phyloP scores from a whole-genome alignment of 1,140 invertebrate genomes.

The Lasioglossum baleicum region DNA sequence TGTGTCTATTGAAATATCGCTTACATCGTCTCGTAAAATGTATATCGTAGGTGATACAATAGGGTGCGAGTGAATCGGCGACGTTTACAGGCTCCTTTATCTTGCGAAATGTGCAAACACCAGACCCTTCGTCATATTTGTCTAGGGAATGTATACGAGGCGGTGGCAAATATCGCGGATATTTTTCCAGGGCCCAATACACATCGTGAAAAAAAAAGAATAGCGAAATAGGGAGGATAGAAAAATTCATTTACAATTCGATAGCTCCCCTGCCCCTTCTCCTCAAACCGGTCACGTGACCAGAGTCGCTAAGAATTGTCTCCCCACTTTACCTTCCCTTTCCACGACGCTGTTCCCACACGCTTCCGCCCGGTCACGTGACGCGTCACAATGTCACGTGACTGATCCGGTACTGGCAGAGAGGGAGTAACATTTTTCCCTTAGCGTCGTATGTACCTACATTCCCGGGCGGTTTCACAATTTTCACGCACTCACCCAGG shows the following conservation, averaged over 20 bases:
- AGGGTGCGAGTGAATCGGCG: slow-evolving; percentile 48
- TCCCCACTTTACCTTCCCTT: no score
- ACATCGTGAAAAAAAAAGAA: not conserved
- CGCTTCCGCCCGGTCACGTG: no score
- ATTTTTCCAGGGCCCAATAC: not conserved
- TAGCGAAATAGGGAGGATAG: not conserved
- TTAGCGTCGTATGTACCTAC: no score
- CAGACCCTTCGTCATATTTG: slow-evolving; percentile 19
- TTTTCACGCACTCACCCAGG: not conserved
- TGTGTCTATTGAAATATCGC: slow-evolving; percentile 27
- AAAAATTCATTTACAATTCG: not conserved
- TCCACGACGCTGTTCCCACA: no score
- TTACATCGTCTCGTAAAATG: slow-evolving; percentile 42
- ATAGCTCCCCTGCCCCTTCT: not conserved
- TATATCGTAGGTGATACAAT: slow-evolving; percentile 40
- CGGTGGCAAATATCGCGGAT: not conserved
- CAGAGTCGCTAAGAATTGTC: no score
- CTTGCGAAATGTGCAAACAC: slow-evolving; percentile 39
- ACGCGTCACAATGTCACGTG: no score
- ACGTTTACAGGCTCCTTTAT: slow-evolving; percentile 44
- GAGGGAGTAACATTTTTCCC: no score
- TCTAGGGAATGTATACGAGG: not conserved
- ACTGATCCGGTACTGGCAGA: no score
- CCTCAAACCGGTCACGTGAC: no score
- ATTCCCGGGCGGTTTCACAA: not conserved